phyloP scores from a whole-genome alignment of 2,888 invertebrate genomes.

The Cantharis nigra region DNA sequence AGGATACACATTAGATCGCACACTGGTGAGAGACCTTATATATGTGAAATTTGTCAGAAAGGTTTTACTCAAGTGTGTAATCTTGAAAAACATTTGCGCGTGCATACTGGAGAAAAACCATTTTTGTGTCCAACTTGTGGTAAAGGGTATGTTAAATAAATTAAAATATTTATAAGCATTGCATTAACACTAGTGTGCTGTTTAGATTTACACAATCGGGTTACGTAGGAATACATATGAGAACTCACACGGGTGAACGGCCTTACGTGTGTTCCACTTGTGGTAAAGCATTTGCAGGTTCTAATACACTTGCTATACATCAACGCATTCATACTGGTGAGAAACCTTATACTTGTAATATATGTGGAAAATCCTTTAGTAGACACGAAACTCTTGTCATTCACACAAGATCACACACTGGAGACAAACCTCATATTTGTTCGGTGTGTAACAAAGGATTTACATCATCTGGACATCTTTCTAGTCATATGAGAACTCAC shows the following conservation, averaged over 20 bases:
- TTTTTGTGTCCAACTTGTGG: constrained; percentile 54
- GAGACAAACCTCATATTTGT: constrained; percentile 54
- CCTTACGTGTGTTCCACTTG: constrained; percentile 55
- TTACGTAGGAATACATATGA: constrained; percentile 56
- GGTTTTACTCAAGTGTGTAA: constrained; percentile 55
- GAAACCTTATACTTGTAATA: constrained; percentile 52
- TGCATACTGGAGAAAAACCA: constrained; percentile 56
- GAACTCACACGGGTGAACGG: constrained; percentile 55
- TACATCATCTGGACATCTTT: constrained; percentile 52
- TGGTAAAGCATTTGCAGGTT: constrained; percentile 56
- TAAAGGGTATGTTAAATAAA: constrained; percentile 47
- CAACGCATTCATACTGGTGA: constrained; percentile 55
- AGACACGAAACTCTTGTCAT: constrained; percentile 54
- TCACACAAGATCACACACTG: constrained; percentile 54
- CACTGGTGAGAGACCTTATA: constrained; percentile 55
- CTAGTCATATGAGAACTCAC: constrained; percentile 54
- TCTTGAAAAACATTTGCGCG: constrained; percentile 55
- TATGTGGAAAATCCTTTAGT: constrained; percentile 53
- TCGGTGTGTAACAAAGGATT: constrained; percentile 52
- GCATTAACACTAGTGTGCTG: background rate
- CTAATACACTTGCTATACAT: constrained; percentile 54
- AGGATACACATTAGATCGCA: constrained; percentile 55
- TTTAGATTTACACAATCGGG: constrained; percentile 55
- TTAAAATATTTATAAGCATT: background rate
- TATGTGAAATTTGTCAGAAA: constrained; percentile 53